Evolutionary conservation across 2,113 vertebrate genomes (phyloP), one percentile per base, ranked within the genome.

Genomic region (Sisor rabdophorus): DNA sequence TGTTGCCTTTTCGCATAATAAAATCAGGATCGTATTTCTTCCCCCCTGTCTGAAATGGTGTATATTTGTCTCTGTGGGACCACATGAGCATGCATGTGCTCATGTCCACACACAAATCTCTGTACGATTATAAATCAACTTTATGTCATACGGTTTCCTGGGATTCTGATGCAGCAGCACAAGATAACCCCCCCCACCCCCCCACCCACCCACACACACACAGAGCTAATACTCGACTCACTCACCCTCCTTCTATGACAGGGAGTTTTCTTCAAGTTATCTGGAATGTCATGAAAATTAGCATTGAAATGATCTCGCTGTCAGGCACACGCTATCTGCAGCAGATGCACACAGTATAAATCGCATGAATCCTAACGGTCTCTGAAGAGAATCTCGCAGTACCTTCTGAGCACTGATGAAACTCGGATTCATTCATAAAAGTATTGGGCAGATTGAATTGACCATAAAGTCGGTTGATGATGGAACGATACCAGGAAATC

Each of bases 251-350:
- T 30, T 19, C 48, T 61, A 75, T 80, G 75, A 82, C 75, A 53
- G 80, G 58, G 63, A 58, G 72, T 84, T 84, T 84, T 80, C 78
- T 78, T 74, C 78, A 67, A 78, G 71, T 84, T 79, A 84, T 84
- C 75, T 78, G 68, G 36, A 80, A 82, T 82, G 75, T 75, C 61
- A 64, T 32, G 50, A 67, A 80, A 80, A 82, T 84, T 82, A 84
- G 80, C 78, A 82, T 84, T 78, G 80, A 82, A 82, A 82, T 84
- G 67, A 84, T 82, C 82, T 72, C 75, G 75, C 80, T 80, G 78
- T 80, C 83, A 84, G 67, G 36, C 70, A 77, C 78, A 58, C 59
- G 60, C 77, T 80, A 77, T 84, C 80, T 79, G 59, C 53, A n/a
- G 77, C 77, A 77, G 65, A 47, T 56, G 75, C 76, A 30, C 73